Percentiles rank a stretch among this genome's conserved stretches.
phyloP scores from a whole-genome alignment of 2,113 vertebrate genomes.

The Gadus chalcogrammus region DNA sequence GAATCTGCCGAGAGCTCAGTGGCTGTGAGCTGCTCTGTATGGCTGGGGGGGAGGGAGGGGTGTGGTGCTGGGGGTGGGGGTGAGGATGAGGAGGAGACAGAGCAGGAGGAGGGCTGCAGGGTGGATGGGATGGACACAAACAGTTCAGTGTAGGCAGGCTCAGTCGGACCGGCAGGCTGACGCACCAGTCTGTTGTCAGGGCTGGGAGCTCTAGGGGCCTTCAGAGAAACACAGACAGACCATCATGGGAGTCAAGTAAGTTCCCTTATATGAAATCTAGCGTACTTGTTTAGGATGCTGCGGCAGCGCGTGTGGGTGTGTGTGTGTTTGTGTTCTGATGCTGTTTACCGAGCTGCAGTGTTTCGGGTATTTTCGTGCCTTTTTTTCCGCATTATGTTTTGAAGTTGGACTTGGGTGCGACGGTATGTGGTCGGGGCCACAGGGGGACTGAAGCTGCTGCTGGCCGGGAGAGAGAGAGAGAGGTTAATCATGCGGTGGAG shows the following conservation, averaged over 20 bases:
- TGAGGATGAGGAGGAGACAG: too few species aligned
- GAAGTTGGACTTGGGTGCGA: conserved; percentile 54
- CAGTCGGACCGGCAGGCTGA: conserved; percentile 25
- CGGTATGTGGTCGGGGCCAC: conserved; percentile 66
- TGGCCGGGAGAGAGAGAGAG: conserved; percentile 55
- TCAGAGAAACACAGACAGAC: conserved; percentile 38
- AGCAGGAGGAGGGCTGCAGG: conserved; percentile 30
- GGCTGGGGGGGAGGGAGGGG: conserved; percentile 19
- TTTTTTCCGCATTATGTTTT: conserved; percentile 24
- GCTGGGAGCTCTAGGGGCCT: conserved; percentile 31
- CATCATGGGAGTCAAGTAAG: conserved; percentile 66
- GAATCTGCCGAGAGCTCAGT: conserved; percentile 37
- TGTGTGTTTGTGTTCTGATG: conserved; percentile 18
- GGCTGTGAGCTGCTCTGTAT: conserved; percentile 36
- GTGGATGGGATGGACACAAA: conserved; percentile 21
- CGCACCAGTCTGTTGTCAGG: conserved; percentile 35
- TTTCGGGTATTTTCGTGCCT: conserved; percentile 2
- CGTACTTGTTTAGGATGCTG: conserved; percentile 9
- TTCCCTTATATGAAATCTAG: conserved; percentile 20
- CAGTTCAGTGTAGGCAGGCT: conserved; percentile 39
- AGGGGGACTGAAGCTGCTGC: conserved; percentile 22
- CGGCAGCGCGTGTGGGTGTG: background rate
- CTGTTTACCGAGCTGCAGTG: conserved; percentile 15
- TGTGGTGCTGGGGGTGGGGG: too few species aligned
- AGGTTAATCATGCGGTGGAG: conserved; percentile 28